Percentiles rank a stretch among this genome's conserved stretches.
Evolutionary conservation across 2,888 invertebrate genomes (phyloP).

Genomic region (Mylabris sibirica): DNA sequence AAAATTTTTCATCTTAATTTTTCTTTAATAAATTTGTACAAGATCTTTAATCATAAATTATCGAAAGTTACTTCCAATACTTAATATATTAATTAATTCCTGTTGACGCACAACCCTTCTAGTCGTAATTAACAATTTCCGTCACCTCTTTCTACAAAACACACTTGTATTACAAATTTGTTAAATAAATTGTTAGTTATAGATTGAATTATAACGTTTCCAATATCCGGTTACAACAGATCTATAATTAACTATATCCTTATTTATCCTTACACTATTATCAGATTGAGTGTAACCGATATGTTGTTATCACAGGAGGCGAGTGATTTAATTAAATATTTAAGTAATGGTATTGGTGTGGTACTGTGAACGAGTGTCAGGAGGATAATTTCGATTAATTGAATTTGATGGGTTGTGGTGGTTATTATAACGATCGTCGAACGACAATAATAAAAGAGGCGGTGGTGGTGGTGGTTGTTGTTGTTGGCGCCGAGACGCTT

Average conservation of each 20-base stretch:
- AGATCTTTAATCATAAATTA: too few relatives aligned
- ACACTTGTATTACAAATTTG: neutral
- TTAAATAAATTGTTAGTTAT: neutral
- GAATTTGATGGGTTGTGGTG: neutral
- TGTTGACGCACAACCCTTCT: neutral
- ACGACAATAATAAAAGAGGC: conserved; percentile 10
- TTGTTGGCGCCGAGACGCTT: conserved; percentile 30
- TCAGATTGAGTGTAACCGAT: too few relatives aligned
- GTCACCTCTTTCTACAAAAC: too few relatives aligned
- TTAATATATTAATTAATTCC: neutral
- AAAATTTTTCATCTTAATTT: too few relatives aligned
- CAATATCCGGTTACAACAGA: neutral
- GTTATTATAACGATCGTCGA: neutral
- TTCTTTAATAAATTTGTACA: too few relatives aligned
- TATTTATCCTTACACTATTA: too few relatives aligned
- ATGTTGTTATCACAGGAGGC: too few relatives aligned
- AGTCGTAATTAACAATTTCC: neutral
- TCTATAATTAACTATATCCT: too few relatives aligned
- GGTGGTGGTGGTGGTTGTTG: conserved; percentile 15
- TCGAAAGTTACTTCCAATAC: neutral
- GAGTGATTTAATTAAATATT: too few relatives aligned
- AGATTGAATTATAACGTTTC: neutral
- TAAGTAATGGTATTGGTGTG: too few relatives aligned
- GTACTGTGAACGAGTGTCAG: conserved; percentile 19
- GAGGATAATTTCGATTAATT: conserved; percentile 14